phyloP scores from a whole-genome alignment of 2,888 invertebrate species.

The Acronicta psi region DNA sequence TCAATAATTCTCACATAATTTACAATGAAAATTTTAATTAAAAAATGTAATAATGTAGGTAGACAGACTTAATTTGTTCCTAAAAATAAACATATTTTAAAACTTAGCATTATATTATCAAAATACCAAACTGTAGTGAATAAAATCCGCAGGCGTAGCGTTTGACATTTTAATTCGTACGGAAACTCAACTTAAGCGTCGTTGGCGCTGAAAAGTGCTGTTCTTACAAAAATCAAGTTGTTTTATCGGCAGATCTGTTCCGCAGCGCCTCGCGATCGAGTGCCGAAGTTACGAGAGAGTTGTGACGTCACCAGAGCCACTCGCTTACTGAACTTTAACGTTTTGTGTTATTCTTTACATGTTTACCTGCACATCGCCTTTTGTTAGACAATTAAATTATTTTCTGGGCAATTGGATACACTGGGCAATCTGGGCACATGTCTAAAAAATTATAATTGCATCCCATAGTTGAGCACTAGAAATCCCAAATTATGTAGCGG shows the following conservation, averaged over 20 bases:
- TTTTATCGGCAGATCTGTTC: constrained; percentile 44
- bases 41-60: too few species aligned
- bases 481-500: too few species aligned
- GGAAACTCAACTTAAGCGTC: constrained; percentile 16
- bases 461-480: too few species aligned
- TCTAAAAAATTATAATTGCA: too few species aligned
- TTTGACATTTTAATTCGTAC: constrained; percentile 25
- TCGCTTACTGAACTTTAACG: not conserved
- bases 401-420: too few species aligned
- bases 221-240: constrained; percentile 32
- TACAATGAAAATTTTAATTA: too few species aligned
- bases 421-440: too few species aligned
- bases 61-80: too few species aligned
- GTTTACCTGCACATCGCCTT: not conserved
- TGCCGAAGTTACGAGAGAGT: constrained; percentile 17
- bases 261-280: constrained; percentile 15
- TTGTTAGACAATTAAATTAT: not conserved
- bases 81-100: not conserved
- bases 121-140: not conserved
- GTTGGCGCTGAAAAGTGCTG: constrained; percentile 40
- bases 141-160: constrained; percentile 2
- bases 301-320: constrained; percentile 12
- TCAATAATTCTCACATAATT: too few species aligned
- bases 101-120: not conserved
- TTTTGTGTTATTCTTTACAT: constrained; percentile 14